These are phyloP conservation scores for Oxygymnocypris stewartii DNA, from an alignment of 2,113 vertebrate genomes.

Conservation along the genomic window DNA sequence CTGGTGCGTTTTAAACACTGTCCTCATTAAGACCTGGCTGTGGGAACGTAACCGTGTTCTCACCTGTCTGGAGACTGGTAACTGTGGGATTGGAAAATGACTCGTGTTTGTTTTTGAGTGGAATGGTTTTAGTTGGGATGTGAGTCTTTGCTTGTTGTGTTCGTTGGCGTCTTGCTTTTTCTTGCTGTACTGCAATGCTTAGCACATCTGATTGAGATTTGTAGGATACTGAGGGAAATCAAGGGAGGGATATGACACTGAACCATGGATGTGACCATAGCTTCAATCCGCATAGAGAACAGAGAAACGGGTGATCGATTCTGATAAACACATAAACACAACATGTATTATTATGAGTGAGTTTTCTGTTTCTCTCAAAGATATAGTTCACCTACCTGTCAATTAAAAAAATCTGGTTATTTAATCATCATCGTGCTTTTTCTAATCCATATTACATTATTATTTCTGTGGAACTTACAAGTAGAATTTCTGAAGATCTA, in stretches of 20 bases:
- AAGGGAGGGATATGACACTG: constrained; percentile 28
- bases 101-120: background rate
- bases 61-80: background rate
- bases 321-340: background rate
- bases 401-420: background rate
- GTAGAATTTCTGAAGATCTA: background rate
- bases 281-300: background rate
- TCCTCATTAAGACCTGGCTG: background rate
- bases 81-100: background rate
- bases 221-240: background rate
- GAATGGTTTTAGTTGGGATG: background rate
- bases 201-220: constrained; percentile 69
- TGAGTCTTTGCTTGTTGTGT: background rate
- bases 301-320: background rate
- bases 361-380: too few relatives aligned
- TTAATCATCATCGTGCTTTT: background rate
- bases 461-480: background rate
- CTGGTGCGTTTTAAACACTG: constrained; percentile 1
- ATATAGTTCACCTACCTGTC: too few relatives aligned
- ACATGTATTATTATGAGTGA: background rate
- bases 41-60: background rate
- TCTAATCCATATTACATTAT: background rate
- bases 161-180: too few relatives aligned
- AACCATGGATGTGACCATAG: constrained; percentile 43
- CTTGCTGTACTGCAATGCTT: background rate